These are phyloP conservation scores for Sarcophaga peregrina DNA, from an alignment of 1,140 invertebrate species.

Conservation along the genomic window DNA sequence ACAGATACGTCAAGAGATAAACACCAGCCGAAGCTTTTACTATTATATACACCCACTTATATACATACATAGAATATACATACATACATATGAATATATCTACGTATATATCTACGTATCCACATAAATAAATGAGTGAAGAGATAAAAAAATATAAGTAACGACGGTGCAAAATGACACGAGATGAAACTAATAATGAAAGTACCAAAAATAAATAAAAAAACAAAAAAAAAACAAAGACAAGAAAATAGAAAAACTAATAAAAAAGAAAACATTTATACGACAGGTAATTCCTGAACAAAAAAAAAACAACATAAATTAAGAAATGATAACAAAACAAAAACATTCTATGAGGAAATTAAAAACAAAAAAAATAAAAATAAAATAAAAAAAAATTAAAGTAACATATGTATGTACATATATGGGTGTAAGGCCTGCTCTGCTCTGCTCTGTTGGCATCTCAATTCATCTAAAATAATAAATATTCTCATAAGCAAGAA, in stretches of 20 bases:
- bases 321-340: too few species aligned
- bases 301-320: not conserved
- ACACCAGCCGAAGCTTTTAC: not conserved
- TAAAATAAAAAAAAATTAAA: too few species aligned
- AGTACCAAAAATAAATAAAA: not conserved
- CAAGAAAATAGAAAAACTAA: too few species aligned
- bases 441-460: too few species aligned
- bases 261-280: constrained; percentile 22
- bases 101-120: not conserved
- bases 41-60: not conserved
- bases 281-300: constrained; percentile 8
- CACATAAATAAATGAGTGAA: not conserved
- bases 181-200: constrained; percentile 12
- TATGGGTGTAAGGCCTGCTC: too few species aligned
- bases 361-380: too few species aligned
- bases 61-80: not conserved
- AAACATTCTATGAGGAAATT: too few species aligned
- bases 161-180: constrained; percentile 5
- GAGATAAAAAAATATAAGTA: not conserved
- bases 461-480: too few species aligned
- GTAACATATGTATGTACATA: too few species aligned
- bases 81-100: not conserved
- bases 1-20: constrained; percentile 24
- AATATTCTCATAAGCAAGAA: too few species aligned
- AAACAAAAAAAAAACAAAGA: not conserved